A percentile compares a stretch with the other conserved stretches of the same genome.
Conservation (phyloP, 2,113 vertebrate species). For the Entomyzon cyanotis region DNA sequence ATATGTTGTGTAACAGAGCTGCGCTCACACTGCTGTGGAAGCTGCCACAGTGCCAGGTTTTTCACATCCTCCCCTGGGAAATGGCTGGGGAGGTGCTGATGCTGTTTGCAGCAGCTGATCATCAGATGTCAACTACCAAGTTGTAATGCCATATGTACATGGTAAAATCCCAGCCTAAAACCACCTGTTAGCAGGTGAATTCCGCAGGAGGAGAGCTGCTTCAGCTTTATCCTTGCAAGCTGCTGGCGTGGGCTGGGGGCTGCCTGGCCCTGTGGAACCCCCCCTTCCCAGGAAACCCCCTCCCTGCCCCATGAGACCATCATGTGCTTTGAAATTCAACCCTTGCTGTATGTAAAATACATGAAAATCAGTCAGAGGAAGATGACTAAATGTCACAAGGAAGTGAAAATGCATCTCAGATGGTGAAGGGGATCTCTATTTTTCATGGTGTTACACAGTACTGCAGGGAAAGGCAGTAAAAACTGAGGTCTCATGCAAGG, state of each 20-base stretch:
- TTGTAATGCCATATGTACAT: background rate
- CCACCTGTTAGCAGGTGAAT: fast-evolving
- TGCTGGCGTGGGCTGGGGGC: fast-evolving
- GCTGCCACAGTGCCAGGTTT: background rate
- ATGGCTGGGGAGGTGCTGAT: background rate
- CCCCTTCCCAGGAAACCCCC: background rate
- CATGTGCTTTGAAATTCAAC: background rate
- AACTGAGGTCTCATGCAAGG: background rate
- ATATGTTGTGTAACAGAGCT: background rate
- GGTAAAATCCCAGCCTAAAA: background rate
- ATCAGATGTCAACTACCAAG: background rate
- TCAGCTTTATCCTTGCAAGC: background rate
- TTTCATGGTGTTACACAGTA: background rate
- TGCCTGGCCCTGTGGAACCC: fast-evolving
- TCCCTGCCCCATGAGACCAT: fast-evolving
- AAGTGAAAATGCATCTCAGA: background rate
- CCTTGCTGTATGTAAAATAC: background rate
- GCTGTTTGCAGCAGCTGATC: background rate
- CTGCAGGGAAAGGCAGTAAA: background rate
- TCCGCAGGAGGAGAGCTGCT: background rate
- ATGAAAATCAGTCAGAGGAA: background rate
- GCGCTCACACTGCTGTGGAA: background rate
- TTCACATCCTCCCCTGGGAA: background rate
- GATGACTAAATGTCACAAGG: background rate
- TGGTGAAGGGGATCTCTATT: background rate